Conservation (phyloP, 2,797 vertebrate species). For the Aeoliscus strigatus region DNA sequence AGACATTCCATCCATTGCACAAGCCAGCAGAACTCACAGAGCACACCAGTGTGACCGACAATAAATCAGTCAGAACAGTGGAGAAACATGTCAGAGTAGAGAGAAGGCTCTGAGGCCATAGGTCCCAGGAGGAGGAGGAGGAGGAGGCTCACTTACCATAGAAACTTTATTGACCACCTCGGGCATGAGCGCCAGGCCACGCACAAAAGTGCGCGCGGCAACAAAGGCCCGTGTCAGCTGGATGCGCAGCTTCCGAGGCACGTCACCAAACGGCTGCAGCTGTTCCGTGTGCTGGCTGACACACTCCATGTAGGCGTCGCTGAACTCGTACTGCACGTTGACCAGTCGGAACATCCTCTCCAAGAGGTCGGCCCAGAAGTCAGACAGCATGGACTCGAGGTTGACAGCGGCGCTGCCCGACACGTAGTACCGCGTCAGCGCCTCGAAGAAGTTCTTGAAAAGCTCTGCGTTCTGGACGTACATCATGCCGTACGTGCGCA, state of each 20-base stretch:
- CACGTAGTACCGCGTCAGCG: slow-evolving; percentile 85
- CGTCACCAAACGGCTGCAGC: slow-evolving; percentile 93
- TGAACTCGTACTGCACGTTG: slow-evolving; percentile 94
- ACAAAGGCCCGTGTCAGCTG: slow-evolving; percentile 89
- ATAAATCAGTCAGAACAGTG: no score
- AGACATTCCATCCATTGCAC: no score
- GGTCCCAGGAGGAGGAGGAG: no score
- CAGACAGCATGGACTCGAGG: slow-evolving; percentile 90
- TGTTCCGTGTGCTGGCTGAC: slow-evolving; percentile 92
- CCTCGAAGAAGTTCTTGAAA: slow-evolving; percentile 89
- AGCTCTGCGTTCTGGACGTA: slow-evolving; percentile 93
- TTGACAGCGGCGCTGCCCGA: slow-evolving; percentile 77
- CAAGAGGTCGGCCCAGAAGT: slow-evolving; percentile 92
- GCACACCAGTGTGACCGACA: no score
- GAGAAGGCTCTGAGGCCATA: no score
- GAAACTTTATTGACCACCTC: slow-evolving; percentile 89
- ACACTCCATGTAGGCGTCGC: slow-evolving; percentile 89
- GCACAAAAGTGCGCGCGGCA: slow-evolving; percentile 87
- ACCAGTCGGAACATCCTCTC: slow-evolving; percentile 95
- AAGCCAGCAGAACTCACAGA: no score
- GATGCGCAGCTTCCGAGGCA: slow-evolving; percentile 90
- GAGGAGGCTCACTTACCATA: slow-evolving; percentile 77
- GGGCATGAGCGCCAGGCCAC: slow-evolving; percentile 83
- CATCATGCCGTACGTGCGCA: slow-evolving; percentile 90
- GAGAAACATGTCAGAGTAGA: no score